Conservation (phyloP, 2,797 vertebrate species). For the Melanogrammus aeglefinus region DNA sequence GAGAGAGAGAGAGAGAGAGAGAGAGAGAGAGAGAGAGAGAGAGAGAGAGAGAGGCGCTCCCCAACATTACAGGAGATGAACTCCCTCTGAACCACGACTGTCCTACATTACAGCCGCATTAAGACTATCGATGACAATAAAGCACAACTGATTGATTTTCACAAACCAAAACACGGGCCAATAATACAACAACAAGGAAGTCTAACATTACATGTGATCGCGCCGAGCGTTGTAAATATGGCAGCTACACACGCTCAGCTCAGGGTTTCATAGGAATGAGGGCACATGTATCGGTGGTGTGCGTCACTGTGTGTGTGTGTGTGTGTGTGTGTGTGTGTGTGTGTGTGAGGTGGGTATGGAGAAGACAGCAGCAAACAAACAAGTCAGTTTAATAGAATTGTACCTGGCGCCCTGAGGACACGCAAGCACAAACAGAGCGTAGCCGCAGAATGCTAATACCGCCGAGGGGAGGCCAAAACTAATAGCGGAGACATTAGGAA, state of each 20-base stretch:
- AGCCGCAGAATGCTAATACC: slow-evolving; percentile 70
- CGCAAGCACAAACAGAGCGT: slow-evolving; percentile 52
- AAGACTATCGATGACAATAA: too few species aligned
- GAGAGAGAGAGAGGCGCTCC: background rate
- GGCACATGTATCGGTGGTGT: slow-evolving; percentile 19
- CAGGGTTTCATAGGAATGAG: background rate
- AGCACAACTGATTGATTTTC: too few species aligned
- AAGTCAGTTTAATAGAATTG: slow-evolving; percentile 68
- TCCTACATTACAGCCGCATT: slow-evolving; percentile 24
- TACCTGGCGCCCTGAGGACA: slow-evolving; percentile 66
- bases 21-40: slow-evolving; percentile 32
- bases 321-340: background rate
- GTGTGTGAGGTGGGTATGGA: slow-evolving; percentile 30
- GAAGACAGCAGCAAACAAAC: slow-evolving; percentile 67
- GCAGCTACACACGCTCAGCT: background rate
- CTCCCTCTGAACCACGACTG: slow-evolving; percentile 53
- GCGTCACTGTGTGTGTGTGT: background rate
- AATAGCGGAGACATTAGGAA: slow-evolving; percentile 74
- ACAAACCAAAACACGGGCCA: slow-evolving; percentile 8
- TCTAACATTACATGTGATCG: slow-evolving; percentile 44
- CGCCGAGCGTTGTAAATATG: slow-evolving; percentile 34
- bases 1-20: slow-evolving; percentile 34
- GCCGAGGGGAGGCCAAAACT: slow-evolving; percentile 70
- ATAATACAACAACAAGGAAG: slow-evolving; percentile 27
- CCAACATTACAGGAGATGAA: slow-evolving; percentile 58